Evolutionary conservation across 1,140 invertebrate species (phyloP), one percentile per base, ranked within the genome.

Genomic region (Drosophila bocqueti): DNA sequence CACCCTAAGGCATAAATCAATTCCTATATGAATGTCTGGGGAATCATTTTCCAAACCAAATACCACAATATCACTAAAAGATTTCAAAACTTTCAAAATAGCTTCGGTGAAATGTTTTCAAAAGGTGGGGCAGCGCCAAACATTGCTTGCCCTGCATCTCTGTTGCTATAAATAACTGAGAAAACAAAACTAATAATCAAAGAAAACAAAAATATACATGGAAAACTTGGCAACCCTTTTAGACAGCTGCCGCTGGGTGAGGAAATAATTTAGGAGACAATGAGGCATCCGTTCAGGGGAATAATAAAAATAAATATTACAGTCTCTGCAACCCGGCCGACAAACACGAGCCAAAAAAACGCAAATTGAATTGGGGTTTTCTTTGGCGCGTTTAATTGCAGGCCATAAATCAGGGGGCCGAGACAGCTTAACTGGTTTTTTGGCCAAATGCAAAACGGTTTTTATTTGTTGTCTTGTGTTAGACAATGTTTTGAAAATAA

Each of bases 131-230:
- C 55, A 58, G 42, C 50, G 50, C 79, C 79, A 87, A 75, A 72
- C 72, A 81, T 78, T 87, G 84, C 84, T 78, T 83, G 84, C 73
- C 85, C 84, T 87, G 77, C 85, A 87, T 87, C 78, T 87, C 78
- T 87, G 84, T 84, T 77, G 76, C 84, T 84, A 87, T 87, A 89
- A 87, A 87, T 89, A 87, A 47, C 61, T 68, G 49, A 68, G 61
- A 52, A 45, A 78, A 26, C 73, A 62, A 81, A 84, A 85, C 67
- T 85, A 85, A 84, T 84, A 84, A 85, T 46, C 81, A 63, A 65
- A 74, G 76, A 84, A 77, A 77, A 57, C 68, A 52, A 74, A 63
- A 81, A 64, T 42, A 71, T 57, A 59, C 31, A 40, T 38, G 58
- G 45, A 78, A 86, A 78, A 79, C 79, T 89, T 89, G 75, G 83